These are phyloP conservation scores for Cygnus buccinator DNA, from an alignment of 2,113 vertebrate species.

Conservation along the genomic window DNA sequence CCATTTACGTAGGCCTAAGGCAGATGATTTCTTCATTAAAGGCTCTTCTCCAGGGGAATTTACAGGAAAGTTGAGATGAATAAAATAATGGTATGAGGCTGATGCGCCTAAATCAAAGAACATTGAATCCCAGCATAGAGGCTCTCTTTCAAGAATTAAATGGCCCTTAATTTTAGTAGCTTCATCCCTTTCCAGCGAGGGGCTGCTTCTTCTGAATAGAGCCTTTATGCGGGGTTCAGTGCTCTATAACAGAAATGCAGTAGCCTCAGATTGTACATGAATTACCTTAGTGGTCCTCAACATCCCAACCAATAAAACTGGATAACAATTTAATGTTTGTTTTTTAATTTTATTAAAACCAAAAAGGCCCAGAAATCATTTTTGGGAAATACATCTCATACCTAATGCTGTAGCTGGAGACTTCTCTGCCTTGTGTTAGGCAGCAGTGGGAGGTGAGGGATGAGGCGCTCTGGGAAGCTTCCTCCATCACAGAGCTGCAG, in stretches of 20 bases:
- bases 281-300: neutral
- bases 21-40: slow-evolving; percentile 66
- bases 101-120: neutral
- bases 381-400: fast-evolving
- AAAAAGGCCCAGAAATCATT: neutral
- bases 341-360: neutral
- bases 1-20: neutral
- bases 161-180: neutral
- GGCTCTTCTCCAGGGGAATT: slow-evolving; percentile 31
- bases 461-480: neutral
- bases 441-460: neutral
- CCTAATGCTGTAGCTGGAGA: neutral
- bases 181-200: neutral
- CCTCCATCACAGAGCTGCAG: neutral
- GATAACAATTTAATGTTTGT: too few relatives aligned
- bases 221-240: neutral
- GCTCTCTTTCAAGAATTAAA: neutral
- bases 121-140: neutral
- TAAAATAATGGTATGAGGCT: neutral
- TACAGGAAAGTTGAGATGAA: slow-evolving; percentile 27
- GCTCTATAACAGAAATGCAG: neutral
- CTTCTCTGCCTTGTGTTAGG: neutral
- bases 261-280: fast-evolving
- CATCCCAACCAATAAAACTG: fast-evolving
- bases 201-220: neutral